Evolutionary conservation across 2,888 invertebrate species (phyloP).

Genomic region (Brachylomia viminalis): DNA sequence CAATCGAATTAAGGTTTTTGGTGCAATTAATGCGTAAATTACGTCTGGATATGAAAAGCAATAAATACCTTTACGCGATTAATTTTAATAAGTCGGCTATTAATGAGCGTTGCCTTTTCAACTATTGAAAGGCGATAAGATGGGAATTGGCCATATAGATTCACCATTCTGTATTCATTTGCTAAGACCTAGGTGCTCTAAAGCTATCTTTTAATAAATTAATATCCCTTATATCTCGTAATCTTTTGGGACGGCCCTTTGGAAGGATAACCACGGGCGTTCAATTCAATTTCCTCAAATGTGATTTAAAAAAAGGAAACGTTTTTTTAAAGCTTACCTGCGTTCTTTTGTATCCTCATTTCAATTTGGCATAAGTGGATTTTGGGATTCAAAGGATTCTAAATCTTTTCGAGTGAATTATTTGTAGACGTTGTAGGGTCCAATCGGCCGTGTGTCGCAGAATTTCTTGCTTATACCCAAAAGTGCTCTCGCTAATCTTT

Average conservation of each 20-base stretch:
- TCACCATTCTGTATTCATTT: neutral
- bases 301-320: slow-evolving; percentile 28
- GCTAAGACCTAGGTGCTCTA: neutral
- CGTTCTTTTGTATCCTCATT: slow-evolving; percentile 38
- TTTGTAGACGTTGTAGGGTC: slow-evolving; percentile 13
- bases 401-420: slow-evolving; percentile 9
- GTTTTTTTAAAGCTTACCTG: slow-evolving; percentile 45
- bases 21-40: neutral
- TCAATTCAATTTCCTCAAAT: slow-evolving; percentile 51
- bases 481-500: slow-evolving; percentile 44
- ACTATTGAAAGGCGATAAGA: neutral
- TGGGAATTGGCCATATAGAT: neutral
- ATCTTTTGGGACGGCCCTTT: slow-evolving; percentile 25
- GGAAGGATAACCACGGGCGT: slow-evolving; percentile 26
- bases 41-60: neutral
- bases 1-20: neutral
- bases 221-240: slow-evolving; percentile 7
- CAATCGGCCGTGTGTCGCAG: slow-evolving; percentile 36
- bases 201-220: slow-evolving; percentile 12
- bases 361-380: slow-evolving; percentile 56
- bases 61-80: neutral
- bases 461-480: slow-evolving; percentile 35
- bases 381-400: slow-evolving; percentile 35
- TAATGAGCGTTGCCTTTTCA: neutral
- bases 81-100: neutral